Conservation (phyloP, 2,888 invertebrate genomes). For the Sarcophaga caerulescens region DNA sequence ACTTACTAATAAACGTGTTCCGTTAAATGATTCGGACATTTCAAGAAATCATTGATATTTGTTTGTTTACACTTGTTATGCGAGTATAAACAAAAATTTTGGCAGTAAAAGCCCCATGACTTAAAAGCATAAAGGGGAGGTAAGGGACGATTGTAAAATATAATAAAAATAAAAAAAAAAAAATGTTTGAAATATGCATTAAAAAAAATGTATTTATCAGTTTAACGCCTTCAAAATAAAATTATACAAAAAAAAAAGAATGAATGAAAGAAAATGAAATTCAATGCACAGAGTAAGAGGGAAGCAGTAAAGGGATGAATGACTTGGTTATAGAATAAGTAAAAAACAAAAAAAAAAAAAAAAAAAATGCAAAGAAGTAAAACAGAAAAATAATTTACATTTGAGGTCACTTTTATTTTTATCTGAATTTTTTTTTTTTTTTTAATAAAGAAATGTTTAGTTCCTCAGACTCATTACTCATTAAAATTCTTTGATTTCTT, state of each 20-base stretch:
- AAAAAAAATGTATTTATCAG: constrained; percentile 8
- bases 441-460: background rate
- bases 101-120: no score
- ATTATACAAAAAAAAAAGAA: background rate
- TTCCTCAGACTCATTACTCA: constrained; percentile 3
- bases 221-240: background rate
- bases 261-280: constrained; percentile 5
- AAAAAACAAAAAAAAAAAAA: no score
- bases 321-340: constrained; percentile 28
- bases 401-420: constrained; percentile 45
- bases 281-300: background rate
- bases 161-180: background rate
- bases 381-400: constrained; percentile 27
- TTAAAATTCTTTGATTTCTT: constrained; percentile 6
- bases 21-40: background rate
- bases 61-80: background rate
- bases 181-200: background rate
- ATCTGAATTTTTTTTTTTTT: constrained; percentile 12
- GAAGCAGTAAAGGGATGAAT: constrained; percentile 32
- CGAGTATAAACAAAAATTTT: no score
- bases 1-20: background rate
- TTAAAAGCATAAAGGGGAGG: no score
- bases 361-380: background rate
- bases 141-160: background rate
- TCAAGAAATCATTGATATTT: background rate